A percentile compares a stretch with the other conserved stretches of the same genome.
Evolutionary conservation across 2,888 invertebrate genomes (phyloP).

Genomic region (Brenthis daphne): DNA sequence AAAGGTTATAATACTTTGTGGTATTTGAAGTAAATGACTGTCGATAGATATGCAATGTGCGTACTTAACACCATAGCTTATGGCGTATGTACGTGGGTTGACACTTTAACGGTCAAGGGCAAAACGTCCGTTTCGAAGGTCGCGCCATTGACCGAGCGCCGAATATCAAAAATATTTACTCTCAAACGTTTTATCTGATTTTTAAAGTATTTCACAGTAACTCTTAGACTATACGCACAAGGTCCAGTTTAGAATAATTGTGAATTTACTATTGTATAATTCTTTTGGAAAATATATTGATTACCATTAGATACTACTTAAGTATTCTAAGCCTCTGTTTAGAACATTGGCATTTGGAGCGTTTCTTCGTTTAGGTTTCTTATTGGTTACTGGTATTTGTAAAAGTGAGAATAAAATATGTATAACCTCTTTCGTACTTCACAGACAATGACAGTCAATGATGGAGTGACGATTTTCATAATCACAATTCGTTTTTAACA

Average conservation of each 20-base stretch:
- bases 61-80: slow-evolving; percentile 43
- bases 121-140: slow-evolving; percentile 47
- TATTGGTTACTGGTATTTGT: slow-evolving; percentile 7
- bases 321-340: slow-evolving; percentile 33
- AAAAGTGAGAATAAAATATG: slow-evolving; percentile 4
- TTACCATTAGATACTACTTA: slow-evolving; percentile 35
- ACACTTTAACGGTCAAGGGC: slow-evolving; percentile 50
- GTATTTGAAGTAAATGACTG: slow-evolving; percentile 29
- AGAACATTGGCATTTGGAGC: slow-evolving; percentile 39
- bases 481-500: no score
- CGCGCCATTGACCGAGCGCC: slow-evolving; percentile 47
- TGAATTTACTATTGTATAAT: slow-evolving; percentile 21
- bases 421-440: neutral
- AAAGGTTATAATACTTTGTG: slow-evolving; percentile 30
- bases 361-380: slow-evolving; percentile 32
- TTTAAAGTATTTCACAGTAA: slow-evolving; percentile 7
- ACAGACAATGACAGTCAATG: no score
- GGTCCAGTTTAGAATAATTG: slow-evolving; percentile 12
- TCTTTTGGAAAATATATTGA: slow-evolving; percentile 13
- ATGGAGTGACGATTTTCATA: no score
- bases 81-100: slow-evolving; percentile 46
- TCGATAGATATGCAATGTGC: slow-evolving; percentile 38
- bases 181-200: slow-evolving; percentile 27
- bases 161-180: slow-evolving; percentile 43
- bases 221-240: slow-evolving; percentile 16